Conservation (phyloP, 2,797 vertebrate genomes). For the Dendrocincla tyrannina region DNA sequence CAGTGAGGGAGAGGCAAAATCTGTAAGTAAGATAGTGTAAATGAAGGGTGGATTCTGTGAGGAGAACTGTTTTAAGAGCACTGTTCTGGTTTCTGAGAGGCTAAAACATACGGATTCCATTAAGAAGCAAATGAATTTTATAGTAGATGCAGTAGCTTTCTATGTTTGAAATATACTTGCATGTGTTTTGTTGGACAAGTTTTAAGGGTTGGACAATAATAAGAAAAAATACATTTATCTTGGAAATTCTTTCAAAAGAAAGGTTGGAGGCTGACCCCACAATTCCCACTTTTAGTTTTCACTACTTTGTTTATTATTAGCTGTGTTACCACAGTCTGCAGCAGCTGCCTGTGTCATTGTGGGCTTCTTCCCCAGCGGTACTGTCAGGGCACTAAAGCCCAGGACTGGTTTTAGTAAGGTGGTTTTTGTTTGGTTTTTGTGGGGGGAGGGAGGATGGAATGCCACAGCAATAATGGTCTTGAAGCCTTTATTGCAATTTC, state of each 20-base stretch:
- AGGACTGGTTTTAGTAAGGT: background rate
- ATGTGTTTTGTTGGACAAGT: background rate
- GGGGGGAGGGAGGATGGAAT: background rate
- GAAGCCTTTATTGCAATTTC: background rate
- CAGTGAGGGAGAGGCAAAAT: background rate
- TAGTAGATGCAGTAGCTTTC: background rate
- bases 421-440: background rate
- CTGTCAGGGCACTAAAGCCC: background rate
- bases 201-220: background rate
- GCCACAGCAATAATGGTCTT: background rate
- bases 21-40: background rate
- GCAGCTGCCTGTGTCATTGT: background rate
- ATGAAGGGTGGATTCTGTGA: background rate
- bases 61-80: background rate
- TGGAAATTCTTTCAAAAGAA: background rate
- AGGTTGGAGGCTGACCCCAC: background rate
- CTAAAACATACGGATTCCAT: accelerated
- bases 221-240: background rate
- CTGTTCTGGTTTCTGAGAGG: background rate
- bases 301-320: background rate
- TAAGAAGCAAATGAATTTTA: background rate
- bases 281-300: background rate
- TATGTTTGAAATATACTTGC: background rate
- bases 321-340: too few species aligned
- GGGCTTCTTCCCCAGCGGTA: background rate